Percentiles rank a stretch among this genome's conserved stretches.
phyloP scores from a whole-genome alignment of 2,797 vertebrate genomes.

The Notoglanidium macrostoma region DNA sequence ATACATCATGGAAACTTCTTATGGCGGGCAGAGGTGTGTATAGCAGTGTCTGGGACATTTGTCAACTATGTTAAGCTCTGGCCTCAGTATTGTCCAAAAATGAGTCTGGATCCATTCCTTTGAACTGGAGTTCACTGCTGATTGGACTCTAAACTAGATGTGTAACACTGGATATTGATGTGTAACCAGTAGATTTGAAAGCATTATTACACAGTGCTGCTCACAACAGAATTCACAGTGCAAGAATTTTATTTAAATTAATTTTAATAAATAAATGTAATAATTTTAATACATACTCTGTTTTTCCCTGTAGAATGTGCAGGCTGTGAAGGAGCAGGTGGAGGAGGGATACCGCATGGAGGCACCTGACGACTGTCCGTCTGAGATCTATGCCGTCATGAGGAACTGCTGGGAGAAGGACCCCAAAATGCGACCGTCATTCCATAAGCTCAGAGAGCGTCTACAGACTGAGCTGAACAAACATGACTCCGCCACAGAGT shows the following conservation, averaged over 20 bases:
- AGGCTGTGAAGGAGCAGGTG: conserved; percentile 81
- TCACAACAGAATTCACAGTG: background rate
- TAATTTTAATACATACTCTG: background rate
- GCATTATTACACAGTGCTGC: background rate
- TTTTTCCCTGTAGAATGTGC: conserved; percentile 72
- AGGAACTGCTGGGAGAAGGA: conserved; percentile 86
- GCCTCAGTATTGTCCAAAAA: background rate
- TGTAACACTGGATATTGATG: background rate
- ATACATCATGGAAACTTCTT: background rate
- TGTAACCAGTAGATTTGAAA: background rate
- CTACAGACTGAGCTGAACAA: conserved; percentile 75
- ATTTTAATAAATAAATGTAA: background rate
- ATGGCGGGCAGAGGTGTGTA: background rate
- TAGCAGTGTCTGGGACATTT: background rate
- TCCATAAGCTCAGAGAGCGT: conserved; percentile 84
- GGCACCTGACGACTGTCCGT: conserved; percentile 80
- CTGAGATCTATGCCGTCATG: conserved; percentile 81
- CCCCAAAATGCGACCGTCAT: conserved; percentile 81
- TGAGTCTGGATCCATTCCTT: background rate
- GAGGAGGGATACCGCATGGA: conserved; percentile 88
- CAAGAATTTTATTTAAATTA: background rate
- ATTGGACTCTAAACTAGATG: background rate
- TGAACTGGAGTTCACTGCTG: background rate
- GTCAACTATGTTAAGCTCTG: background rate
- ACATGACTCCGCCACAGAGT: background rate